phyloP scores from a whole-genome alignment of 2,113 vertebrate species.

The Crocuta crocuta region DNA sequence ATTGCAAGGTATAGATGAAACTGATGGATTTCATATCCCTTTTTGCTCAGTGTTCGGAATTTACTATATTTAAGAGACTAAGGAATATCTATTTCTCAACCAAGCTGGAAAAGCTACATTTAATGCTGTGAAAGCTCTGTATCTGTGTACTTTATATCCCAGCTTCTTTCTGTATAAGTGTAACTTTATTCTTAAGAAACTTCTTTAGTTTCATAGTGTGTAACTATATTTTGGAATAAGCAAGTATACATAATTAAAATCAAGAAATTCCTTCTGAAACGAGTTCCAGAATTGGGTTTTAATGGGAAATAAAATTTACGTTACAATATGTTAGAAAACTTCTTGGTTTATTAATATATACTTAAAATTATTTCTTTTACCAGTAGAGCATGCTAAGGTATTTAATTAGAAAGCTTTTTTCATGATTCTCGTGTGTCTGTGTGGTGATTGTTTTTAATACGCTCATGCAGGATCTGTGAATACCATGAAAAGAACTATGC shows the following conservation, averaged over 20 bases:
- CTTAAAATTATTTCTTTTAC: slow-evolving; percentile 5
- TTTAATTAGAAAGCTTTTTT: slow-evolving; percentile 47
- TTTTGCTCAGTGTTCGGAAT: slow-evolving; percentile 45
- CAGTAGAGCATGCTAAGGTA: background rate
- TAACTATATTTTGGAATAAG: slow-evolving; percentile 54
- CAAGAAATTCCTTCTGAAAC: slow-evolving; percentile 36
- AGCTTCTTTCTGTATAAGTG: slow-evolving; percentile 43
- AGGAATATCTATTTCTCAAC: background rate
- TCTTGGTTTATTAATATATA: slow-evolving; percentile 31
- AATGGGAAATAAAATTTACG: slow-evolving; percentile 44
- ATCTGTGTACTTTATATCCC: background rate
- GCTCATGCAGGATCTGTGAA: slow-evolving; percentile 92
- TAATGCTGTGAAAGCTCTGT: background rate
- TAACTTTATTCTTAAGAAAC: slow-evolving; percentile 27
- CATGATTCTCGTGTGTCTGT: background rate
- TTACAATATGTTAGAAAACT: background rate
- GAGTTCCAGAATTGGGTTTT: slow-evolving; percentile 49
- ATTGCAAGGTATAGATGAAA: background rate
- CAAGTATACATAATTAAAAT: background rate
- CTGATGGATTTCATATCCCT: background rate
- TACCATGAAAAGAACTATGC: slow-evolving; percentile 93
- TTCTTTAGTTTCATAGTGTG: background rate
- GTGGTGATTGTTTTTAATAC: slow-evolving; percentile 71
- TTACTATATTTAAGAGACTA: background rate
- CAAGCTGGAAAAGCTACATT: background rate